A percentile compares a stretch with the other conserved stretches of the same genome.
These are phyloP conservation scores for Pelochelys cantorii DNA, from an alignment of 2,797 vertebrate species.

Conservation along the genomic window DNA sequence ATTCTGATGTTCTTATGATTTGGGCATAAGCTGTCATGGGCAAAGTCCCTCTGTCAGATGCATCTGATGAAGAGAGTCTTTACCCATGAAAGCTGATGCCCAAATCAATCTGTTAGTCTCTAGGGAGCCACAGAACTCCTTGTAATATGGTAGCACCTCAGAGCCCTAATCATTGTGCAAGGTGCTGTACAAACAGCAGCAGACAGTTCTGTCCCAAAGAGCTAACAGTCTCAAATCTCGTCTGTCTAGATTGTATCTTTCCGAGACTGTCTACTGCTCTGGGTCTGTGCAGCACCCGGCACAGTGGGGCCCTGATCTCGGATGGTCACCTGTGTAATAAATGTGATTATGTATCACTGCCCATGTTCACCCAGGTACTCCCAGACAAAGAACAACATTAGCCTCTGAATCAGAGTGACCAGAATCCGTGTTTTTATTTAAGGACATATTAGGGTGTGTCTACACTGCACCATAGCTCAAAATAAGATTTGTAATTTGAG, in stretches of 20 bases:
- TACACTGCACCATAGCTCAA: no score
- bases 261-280: not conserved
- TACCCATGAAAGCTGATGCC: no score
- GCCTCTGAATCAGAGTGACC: not conserved
- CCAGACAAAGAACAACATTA: not conserved
- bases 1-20: no score
- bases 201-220: not conserved
- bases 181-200: not conserved
- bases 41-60: no score
- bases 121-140: no score
- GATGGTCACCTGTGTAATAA: not conserved
- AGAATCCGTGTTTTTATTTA: not conserved
- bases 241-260: not conserved
- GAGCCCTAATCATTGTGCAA: no score
- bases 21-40: no score
- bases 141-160: no score
- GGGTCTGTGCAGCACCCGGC: not conserved
- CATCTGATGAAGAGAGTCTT: no score
- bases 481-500: no score
- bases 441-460: no score
- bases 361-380: not conserved
- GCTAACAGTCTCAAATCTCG: not conserved
- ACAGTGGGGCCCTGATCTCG: not conserved
- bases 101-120: no score
- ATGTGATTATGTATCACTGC: not conserved